These are phyloP conservation scores for Ptilorrhoa leucosticta DNA, from an alignment of 2,113 vertebrate species.

Conservation along the genomic window DNA sequence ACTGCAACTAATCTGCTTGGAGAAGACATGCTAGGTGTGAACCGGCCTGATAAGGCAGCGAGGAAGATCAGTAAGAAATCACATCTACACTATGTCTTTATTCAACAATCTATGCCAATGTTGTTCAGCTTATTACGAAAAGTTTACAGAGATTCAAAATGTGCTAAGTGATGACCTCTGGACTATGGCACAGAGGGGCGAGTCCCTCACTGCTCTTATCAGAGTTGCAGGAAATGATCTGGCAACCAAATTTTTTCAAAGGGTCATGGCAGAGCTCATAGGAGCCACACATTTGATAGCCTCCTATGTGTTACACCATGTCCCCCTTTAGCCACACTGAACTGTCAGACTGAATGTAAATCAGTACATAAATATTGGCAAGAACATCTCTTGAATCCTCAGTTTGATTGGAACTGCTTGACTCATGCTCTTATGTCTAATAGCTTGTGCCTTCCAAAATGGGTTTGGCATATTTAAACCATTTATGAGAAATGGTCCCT, in stretches of 20 bases:
- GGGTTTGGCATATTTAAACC: not conserved
- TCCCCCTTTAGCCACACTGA: not conserved
- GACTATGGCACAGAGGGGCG: accelerated
- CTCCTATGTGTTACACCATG: not conserved
- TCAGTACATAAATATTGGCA: not conserved
- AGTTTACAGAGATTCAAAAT: not conserved
- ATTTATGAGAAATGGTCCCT: not conserved
- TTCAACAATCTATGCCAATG: not conserved
- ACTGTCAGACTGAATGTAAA: not conserved
- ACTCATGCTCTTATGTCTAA: not conserved
- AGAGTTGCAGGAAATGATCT: not conserved
- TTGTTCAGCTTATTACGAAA: not conserved
- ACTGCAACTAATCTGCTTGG: not conserved
- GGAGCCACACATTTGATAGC: not conserved
- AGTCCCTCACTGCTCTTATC: not conserved
- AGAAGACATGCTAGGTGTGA: not conserved
- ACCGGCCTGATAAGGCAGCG: not conserved
- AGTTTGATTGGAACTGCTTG: not conserved
- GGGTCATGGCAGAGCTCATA: not conserved
- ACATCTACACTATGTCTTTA: not conserved
- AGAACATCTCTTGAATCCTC: not conserved
- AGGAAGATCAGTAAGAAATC: not conserved
- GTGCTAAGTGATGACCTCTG: not conserved
- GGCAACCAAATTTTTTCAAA: not conserved
- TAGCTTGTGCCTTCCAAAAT: not conserved